Evolutionary conservation across 2,797 vertebrate species (phyloP), one percentile per base, ranked within the genome.

Genomic region (Martes flavigula): DNA sequence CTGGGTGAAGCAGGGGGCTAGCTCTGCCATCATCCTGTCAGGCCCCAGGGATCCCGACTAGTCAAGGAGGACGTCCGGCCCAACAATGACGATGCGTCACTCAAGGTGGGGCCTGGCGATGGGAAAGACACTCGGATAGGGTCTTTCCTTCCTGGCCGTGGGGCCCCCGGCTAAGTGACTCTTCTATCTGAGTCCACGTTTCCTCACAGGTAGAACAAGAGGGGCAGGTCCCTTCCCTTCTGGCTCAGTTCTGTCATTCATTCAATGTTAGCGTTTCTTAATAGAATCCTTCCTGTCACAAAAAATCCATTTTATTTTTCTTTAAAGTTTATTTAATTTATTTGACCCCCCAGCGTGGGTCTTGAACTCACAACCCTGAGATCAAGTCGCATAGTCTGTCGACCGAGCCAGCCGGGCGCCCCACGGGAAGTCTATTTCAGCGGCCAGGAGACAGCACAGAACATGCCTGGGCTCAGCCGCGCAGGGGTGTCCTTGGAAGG

Each of bases 51-150:
- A 72, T 40, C 30, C 9, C 46, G 38, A 40, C 58, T 48, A 30
- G 60, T 43, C 64, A 8, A 0, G 4, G 64, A 20, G 11, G 0
- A 23, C 2, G 20, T 48, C 4, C 25, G 56, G 1, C 43, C 72
- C n/a, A 23, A 30, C 17, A 1, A 5, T 2, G 54, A 84, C n/a
- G n/a, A 66, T 4, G 54, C 0, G 1, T 43, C 86, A 7, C 62
- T 58, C 21, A 12, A 32, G 66, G 38, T 2, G 15, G 68, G 82
- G 58, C 5, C 43, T 10, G 12, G 12, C 15, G 3, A 20, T 60
- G 18, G n/a, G 75, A 92, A 86, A 58, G 0, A 3, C n/a, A 35
- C 64, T 12, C 0, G 1, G 21, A 8, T 1, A 0, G 73, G 32
- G 13, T 7, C 30, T 66, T 11, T 66, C 21, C n/a, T 56, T 51